Evolutionary conservation across 2,888 invertebrate species (phyloP).

Genomic region (Drosophila conformis): DNA sequence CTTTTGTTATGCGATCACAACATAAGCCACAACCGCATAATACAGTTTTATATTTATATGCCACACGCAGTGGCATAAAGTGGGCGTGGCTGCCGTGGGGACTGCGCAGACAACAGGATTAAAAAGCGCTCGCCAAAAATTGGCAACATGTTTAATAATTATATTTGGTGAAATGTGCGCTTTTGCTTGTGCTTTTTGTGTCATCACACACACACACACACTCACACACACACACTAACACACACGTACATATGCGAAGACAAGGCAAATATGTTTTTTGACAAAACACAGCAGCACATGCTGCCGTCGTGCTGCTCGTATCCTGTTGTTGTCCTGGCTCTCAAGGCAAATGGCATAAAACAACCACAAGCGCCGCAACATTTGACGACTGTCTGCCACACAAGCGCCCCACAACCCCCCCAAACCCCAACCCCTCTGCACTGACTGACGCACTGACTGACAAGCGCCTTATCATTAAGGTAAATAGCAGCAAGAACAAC

Average conservation of each 20-base stretch:
- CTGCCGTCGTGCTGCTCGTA: conserved; percentile 48
- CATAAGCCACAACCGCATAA: conserved; percentile 77
- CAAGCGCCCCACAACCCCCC: conserved; percentile 2
- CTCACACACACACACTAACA: conserved; percentile 3
- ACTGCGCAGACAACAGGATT: conserved; percentile 75
- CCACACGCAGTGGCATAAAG: conserved; percentile 25
- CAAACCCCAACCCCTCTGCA: not conserved
- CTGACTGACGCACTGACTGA: conserved; percentile 66
- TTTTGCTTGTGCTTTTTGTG: conserved; percentile 68
- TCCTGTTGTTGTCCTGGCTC: conserved; percentile 19
- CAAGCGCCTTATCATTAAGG: conserved; percentile 82
- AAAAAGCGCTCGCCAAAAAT: conserved; percentile 78
- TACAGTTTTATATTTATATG: conserved; percentile 74
- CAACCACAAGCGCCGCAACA: conserved; percentile 77
- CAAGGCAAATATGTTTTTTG: conserved; percentile 79
- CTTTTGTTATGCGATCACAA: conserved; percentile 66
- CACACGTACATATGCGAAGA: conserved; percentile 38
- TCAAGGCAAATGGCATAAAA: conserved; percentile 71
- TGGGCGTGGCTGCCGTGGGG: conserved; percentile 52
- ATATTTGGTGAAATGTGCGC: conserved; percentile 79
- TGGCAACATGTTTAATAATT: conserved; percentile 79
- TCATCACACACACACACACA: conserved; percentile 21
- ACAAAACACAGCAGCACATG: conserved; percentile 77
- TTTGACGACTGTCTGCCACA: conserved; percentile 70
- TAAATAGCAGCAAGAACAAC: conserved; percentile 63